Conservation (phyloP, 2,797 vertebrate species). For the Amazonetta brasiliensis region DNA sequence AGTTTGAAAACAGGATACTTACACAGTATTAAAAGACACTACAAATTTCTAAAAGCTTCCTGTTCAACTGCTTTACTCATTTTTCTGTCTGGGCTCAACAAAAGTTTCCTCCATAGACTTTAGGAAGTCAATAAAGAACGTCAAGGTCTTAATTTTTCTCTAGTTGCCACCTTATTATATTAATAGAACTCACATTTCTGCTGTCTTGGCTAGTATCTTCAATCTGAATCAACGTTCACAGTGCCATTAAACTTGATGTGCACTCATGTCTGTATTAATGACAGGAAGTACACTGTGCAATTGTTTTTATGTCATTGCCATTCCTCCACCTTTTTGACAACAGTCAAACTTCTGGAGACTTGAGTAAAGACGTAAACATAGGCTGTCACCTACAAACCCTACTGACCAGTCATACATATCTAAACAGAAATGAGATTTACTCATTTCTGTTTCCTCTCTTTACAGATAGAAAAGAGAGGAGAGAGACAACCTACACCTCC, state of each 20-base stretch:
- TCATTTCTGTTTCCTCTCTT: not conserved
- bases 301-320: not conserved
- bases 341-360: not conserved
- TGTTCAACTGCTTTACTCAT: not conserved
- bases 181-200: not conserved
- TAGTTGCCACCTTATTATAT: not conserved
- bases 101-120: not conserved
- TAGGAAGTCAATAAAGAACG: not conserved
- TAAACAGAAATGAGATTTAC: not conserved
- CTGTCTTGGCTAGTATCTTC: no score
- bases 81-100: not conserved
- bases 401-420: not conserved
- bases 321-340: not conserved
- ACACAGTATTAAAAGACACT: no score
- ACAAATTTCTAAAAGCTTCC: not conserved
- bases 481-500: fast-evolving
- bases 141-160: not conserved
- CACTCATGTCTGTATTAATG: not conserved
- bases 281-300: not conserved
- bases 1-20: not conserved
- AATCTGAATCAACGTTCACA: not conserved
- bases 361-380: not conserved
- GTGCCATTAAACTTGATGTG: not conserved
- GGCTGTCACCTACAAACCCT: not conserved
- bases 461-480: not conserved